These are phyloP conservation scores for Dolichoris vasculosae DNA, from an alignment of 1,140 invertebrate genomes.

Conservation along the genomic window DNA sequence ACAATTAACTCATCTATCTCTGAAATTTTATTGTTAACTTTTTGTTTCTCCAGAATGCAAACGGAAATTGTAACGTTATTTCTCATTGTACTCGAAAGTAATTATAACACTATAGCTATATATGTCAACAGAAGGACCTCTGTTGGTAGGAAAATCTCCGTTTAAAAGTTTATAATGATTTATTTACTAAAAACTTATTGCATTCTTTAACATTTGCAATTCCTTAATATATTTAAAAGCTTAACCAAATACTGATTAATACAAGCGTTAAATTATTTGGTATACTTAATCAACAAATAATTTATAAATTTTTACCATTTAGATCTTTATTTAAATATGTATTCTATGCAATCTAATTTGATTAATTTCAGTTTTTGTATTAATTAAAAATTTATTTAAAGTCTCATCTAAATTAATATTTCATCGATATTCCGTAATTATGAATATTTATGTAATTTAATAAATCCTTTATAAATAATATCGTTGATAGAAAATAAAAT, in stretches of 20 bases:
- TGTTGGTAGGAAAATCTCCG: background rate
- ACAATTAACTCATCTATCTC: background rate
- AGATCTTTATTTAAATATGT: too few relatives aligned
- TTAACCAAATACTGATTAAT: background rate
- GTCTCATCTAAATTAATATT: too few relatives aligned
- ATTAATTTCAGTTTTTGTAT: too few relatives aligned
- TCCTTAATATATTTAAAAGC: background rate
- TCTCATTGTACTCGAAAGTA: background rate
- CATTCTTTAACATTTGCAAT: too few relatives aligned
- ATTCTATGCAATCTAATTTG: too few relatives aligned
- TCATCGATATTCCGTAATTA: background rate
- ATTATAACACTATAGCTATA: background rate
- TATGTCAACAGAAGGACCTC: background rate
- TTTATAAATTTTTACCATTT: too few relatives aligned
- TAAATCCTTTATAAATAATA: background rate
- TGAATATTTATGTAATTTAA: background rate
- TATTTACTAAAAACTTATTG: background rate
- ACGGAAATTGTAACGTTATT: background rate
- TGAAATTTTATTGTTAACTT: background rate
- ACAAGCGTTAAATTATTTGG: background rate
- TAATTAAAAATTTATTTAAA: too few relatives aligned
- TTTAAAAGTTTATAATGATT: background rate
- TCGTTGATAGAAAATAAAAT: background rate
- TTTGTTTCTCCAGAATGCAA: background rate
- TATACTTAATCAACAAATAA: background rate